These are phyloP conservation scores for Trichacis sp. DNA, from an alignment of 2,888 invertebrate species.

Conservation along the genomic window DNA sequence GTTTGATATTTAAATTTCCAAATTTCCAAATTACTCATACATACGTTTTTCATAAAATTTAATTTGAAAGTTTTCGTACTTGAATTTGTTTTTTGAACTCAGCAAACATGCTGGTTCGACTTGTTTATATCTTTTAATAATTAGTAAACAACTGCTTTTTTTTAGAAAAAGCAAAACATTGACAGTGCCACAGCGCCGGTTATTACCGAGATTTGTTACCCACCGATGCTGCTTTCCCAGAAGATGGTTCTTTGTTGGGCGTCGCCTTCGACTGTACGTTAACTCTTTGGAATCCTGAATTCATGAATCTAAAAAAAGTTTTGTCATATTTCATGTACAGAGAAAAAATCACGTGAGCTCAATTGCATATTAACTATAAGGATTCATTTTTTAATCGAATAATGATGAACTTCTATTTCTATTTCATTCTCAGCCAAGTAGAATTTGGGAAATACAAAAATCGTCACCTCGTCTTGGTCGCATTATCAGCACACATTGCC, in stretches of 20 bases:
- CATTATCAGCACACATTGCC: conserved; percentile 73
- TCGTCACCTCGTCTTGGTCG: conserved; percentile 73
- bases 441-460: conserved; percentile 74
- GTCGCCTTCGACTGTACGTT: conserved; percentile 77
- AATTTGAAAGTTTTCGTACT: no score
- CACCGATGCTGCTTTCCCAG: conserved; percentile 75
- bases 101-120: no score
- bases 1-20: no score
- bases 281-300: conserved; percentile 78
- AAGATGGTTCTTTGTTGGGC: conserved; percentile 82
- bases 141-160: no score
- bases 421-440: no score
- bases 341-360: conserved; percentile 66
- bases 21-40: no score
- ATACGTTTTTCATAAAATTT: no score
- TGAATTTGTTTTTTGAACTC: no score
- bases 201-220: conserved; percentile 74
- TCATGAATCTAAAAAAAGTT: conserved; percentile 73
- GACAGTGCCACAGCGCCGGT: conserved; percentile 77
- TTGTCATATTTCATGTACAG: conserved; percentile 68
- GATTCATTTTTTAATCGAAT: no score
- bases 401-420: no score
- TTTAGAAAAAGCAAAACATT: conserved; percentile 72
- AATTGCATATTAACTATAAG: no score
- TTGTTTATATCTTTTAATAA: no score